Evolutionary conservation across 2,797 vertebrate species (phyloP), one percentile per base, ranked within the genome.

Genomic region (Melanotaenia trifasciata): DNA sequence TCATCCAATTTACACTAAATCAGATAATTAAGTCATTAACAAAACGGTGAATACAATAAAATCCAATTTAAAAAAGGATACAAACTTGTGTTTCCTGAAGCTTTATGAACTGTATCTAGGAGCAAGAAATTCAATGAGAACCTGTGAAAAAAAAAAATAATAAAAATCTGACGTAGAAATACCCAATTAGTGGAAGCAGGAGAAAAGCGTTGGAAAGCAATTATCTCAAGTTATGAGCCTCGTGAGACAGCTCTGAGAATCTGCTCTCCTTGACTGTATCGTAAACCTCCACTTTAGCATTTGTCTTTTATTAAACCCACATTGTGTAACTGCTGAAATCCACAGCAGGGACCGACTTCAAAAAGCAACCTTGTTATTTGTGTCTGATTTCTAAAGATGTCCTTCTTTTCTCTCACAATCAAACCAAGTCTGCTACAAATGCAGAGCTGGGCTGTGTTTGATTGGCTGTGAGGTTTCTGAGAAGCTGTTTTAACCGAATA

Each of bases 191-290:
- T 45, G 38, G 65, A 84, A 89, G 83, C 87, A 82, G 73, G 86
- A 89, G 84, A 83, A 93, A 78, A 89, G 84, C 67, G 56, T 59
- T 74, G 85, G 87, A 91, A 91, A 93, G 91, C 92, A 93, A 94
- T 95, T 94, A 93, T 85, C 86, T 87, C 57, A 66, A 88, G 90
- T 89, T 92, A 92, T 66, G 81, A 92, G 88, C 83, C 92, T 88
- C 87, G 8, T 36, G 88, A 89, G 90, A 90, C 70, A 74, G 71
- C 74, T 75, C 78, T 9, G 80, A 72, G 85, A 91, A 88, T 84
- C 79, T 50, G 72, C 82, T 78, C 82, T 81, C 80, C 78, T 84
- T 68, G 64, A 67, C 86, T 81, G 84, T 38, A 84, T 83, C 59
- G 72, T 90, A 90, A 91, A 91, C 75, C 80, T 87, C 70, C 28